These are phyloP conservation scores for Caerostris extrusa DNA, from an alignment of 1,140 invertebrate species.

Conservation along the genomic window DNA sequence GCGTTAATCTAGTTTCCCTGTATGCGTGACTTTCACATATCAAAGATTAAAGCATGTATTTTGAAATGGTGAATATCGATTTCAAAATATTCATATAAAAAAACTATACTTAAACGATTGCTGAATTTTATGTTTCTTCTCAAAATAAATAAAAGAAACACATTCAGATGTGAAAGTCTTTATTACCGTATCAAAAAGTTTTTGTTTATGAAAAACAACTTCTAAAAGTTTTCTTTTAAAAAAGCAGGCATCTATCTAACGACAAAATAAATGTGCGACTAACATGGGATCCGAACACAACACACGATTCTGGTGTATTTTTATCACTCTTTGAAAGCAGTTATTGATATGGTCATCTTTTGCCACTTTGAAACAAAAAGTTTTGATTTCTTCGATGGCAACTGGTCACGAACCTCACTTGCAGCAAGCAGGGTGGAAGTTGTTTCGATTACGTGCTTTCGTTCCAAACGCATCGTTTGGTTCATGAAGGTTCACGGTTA, in stretches of 20 bases:
- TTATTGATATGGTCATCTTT: conserved; percentile 53
- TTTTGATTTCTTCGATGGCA: neutral
- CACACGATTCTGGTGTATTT: neutral
- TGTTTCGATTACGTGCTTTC: conserved; percentile 30
- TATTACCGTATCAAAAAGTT: no score
- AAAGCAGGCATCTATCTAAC: neutral
- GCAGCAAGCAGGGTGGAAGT: neutral
- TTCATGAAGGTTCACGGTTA: neutral
- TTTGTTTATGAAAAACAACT: neutral
- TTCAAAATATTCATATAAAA: no score
- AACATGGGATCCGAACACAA: neutral
- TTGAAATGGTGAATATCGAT: no score
- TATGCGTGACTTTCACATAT: no score
- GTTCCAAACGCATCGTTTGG: conserved; percentile 3
- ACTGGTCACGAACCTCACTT: neutral
- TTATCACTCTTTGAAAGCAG: neutral
- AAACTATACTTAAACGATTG: no score
- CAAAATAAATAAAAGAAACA: no score
- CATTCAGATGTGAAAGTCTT: no score
- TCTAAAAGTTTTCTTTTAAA: neutral
- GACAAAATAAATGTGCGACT: neutral
- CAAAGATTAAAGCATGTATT: no score
- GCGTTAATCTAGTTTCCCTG: no score
- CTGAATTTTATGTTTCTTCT: no score
- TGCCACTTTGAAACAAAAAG: conserved; percentile 7